phyloP scores from a whole-genome alignment of 1,140 invertebrate genomes.

The Drosophila fuyamai region DNA sequence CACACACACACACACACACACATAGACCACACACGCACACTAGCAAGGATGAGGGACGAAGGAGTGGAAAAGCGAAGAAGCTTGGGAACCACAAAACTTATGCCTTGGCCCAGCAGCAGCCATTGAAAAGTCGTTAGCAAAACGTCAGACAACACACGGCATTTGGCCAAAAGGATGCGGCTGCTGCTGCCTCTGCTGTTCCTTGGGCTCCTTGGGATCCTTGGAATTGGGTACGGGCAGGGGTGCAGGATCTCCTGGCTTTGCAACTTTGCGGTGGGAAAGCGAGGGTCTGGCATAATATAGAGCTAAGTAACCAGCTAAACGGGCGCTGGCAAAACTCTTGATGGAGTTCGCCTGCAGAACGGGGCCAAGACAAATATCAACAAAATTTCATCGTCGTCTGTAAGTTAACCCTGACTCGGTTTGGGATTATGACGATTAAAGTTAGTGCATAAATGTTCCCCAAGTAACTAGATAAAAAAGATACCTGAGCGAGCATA shows the following conservation, averaged over 20 bases:
- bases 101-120: conserved; percentile 59
- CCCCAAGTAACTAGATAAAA: background rate
- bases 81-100: conserved; percentile 64
- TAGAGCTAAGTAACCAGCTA: conserved; percentile 40
- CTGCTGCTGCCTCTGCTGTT: background rate
- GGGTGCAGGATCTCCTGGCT: conserved; percentile 25
- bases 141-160: conserved; percentile 73
- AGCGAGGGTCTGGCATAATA: conserved; percentile 21
- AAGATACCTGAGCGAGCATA: conserved; percentile 3
- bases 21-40: conserved; percentile 15
- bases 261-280: conserved; percentile 41
- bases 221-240: conserved; percentile 4
- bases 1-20: conserved; percentile 8
- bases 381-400: conserved; percentile 11
- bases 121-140: conserved; percentile 82
- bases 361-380: conserved; percentile 34
- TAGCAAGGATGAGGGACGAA: conserved; percentile 4
- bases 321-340: conserved; percentile 17
- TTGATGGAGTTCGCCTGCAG: conserved; percentile 16
- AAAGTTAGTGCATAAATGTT: conserved; percentile 29
- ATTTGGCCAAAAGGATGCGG: conserved; percentile 32
- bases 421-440: conserved; percentile 39
- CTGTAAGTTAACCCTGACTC: conserved; percentile 10
- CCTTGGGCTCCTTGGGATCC: conserved; percentile 24
- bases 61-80: background rate